These are phyloP conservation scores for Acanthococcus lagerstroemiae DNA, from an alignment of 2,888 invertebrate genomes.

Conservation along the genomic window DNA sequence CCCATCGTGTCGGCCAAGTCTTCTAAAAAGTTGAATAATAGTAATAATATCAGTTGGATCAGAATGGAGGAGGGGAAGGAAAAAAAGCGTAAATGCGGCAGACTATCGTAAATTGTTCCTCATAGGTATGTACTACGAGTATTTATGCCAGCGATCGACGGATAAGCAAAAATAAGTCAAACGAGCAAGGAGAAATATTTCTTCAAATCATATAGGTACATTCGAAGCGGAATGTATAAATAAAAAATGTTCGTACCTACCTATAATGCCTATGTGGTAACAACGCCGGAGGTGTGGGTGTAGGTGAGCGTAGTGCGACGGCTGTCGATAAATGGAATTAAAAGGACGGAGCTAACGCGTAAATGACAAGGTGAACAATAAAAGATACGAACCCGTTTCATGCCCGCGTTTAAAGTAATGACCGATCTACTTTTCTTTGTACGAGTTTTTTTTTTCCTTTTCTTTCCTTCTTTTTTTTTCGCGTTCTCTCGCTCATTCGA, in stretches of 20 bases:
- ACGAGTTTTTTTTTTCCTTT: not conserved
- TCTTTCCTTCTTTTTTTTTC: not conserved
- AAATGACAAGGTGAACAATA: constrained; percentile 29
- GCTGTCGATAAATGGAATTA: constrained; percentile 15
- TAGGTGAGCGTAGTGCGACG: constrained; percentile 2
- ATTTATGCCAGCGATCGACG: too few species aligned
- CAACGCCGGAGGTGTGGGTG: constrained; percentile 24
- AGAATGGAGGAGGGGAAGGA: too few species aligned
- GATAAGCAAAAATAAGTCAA: constrained; percentile 9
- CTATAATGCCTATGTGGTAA: constrained; percentile 2
- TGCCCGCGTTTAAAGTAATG: not conserved
- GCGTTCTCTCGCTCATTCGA: not conserved
- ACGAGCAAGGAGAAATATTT: constrained; percentile 18
- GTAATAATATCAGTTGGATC: too few species aligned
- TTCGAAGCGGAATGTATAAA: not conserved
- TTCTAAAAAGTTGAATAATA: too few species aligned
- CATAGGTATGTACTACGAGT: too few species aligned
- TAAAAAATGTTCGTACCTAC: not conserved
- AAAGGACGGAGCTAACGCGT: constrained; percentile 9
- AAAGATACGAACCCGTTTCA: constrained; percentile 2
- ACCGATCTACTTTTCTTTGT: constrained; percentile 8
- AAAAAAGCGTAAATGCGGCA: too few species aligned
- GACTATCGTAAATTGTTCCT: too few species aligned
- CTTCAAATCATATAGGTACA: not conserved
- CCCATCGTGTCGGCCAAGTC: too few species aligned